Evolutionary conservation across 2,797 vertebrate genomes (phyloP), one percentile per base, ranked within the genome.

Genomic region (Enteromius treurensis): DNA sequence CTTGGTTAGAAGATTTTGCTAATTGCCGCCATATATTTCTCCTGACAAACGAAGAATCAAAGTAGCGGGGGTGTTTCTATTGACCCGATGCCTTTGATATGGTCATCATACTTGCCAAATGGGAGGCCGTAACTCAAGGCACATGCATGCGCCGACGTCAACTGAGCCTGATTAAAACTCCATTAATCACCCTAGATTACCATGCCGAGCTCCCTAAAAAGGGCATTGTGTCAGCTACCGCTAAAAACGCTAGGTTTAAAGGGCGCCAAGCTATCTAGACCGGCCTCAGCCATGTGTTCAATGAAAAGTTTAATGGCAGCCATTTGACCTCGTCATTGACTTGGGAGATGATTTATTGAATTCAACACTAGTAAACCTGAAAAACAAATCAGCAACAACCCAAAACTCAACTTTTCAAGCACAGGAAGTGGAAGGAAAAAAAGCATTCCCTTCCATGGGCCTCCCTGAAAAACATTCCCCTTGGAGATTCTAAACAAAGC

Each of bases 121-220:
- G 74, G 64, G 26, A 77, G 51, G 81, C 62, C 64, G 69, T 77
- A 87, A 79, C 76, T 85, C 69, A 73, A 81, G 78, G 74, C 82
- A 79, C 71, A 87, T 45, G 42, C 49, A 37, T 60, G n/a, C 74
- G 15, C 64, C 81, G 14, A 55, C 67, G 42, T 82, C 51, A 87
- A 88, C 87, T 87, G 88, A 89, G 91, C 64, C 80, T 78, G 86
- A 89, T 90, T 89, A 88, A 86, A 88, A 81, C 92, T 87, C 64
- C 92, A 94, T 94, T 94, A 92, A 94, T 92, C 89, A 91, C 87
- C 87, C 87, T 85, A 90, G 82, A 86, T 87, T 88, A 92, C 90
- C 68, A 67, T 89, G 89, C 89, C 70, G 68, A 86, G 88, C 84
- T 84, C 87, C 89, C 84, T 90, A 91, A 87, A 21, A 84, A 85